phyloP scores from a whole-genome alignment of 2,113 vertebrate genomes.

The Pithys albifrons region DNA sequence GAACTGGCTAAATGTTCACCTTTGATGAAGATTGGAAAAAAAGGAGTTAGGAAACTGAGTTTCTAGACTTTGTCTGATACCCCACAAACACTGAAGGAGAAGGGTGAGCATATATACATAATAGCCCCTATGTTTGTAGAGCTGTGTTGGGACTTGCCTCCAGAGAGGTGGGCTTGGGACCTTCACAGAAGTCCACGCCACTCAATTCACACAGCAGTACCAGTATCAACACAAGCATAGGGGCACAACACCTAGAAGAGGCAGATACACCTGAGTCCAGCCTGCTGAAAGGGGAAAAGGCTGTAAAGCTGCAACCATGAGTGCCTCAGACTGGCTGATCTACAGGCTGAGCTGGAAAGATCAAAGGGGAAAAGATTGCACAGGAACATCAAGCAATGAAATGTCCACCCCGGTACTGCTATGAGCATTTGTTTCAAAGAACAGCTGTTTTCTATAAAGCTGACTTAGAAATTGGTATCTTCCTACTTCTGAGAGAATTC shows the following conservation, averaged over 20 bases:
- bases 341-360: neutral
- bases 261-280: neutral
- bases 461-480: slow-evolving; percentile 42
- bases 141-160: neutral
- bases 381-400: neutral
- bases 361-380: neutral
- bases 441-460: slow-evolving; percentile 26
- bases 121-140: neutral
- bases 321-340: neutral
- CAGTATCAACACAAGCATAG: neutral
- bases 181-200: neutral
- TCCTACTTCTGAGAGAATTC: slow-evolving; percentile 22
- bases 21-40: neutral
- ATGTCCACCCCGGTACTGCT: neutral
- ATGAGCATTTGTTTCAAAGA: neutral
- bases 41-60: neutral
- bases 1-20: neutral
- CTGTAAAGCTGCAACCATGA: too few species aligned
- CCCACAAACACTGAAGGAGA: neutral
- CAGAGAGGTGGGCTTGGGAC: neutral
- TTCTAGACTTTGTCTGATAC: neutral
- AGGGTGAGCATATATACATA: neutral
- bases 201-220: too few species aligned
- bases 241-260: neutral
- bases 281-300: neutral